Conservation (phyloP, 2,113 vertebrate species). For the Tragelaphus imberbis region DNA sequence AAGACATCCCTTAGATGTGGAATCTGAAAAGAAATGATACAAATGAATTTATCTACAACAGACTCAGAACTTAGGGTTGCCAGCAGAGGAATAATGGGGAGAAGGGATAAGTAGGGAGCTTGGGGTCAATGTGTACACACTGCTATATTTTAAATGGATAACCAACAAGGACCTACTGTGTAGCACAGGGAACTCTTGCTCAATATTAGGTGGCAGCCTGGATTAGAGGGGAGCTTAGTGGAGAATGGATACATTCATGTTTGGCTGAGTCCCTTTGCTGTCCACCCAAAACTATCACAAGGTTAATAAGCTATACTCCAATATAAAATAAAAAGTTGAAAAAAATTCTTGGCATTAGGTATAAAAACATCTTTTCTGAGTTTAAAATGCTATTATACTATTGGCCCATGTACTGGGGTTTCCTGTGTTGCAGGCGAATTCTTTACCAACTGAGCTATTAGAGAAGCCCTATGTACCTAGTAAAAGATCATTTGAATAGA, state of each 20-base stretch:
- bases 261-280: background rate
- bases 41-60: background rate
- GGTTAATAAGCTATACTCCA: background rate
- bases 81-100: background rate
- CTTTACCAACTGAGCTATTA: background rate
- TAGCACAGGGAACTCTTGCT: background rate
- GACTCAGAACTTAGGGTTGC: background rate
- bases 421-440: background rate
- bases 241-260: background rate
- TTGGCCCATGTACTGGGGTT: background rate
- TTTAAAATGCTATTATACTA: background rate
- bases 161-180: background rate
- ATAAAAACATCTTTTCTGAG: background rate
- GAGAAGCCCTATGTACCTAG: background rate
- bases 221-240: background rate
- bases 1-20: background rate
- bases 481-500: background rate
- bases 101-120: background rate
- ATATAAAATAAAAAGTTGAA: background rate
- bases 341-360: background rate
- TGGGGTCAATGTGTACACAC: background rate
- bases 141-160: background rate
- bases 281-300: background rate
- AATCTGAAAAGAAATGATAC: background rate
- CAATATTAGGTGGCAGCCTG: background rate